Percentiles rank a stretch among this genome's conserved stretches.
phyloP scores from a whole-genome alignment of 2,888 invertebrate genomes.

The Drosophila pegasa region DNA sequence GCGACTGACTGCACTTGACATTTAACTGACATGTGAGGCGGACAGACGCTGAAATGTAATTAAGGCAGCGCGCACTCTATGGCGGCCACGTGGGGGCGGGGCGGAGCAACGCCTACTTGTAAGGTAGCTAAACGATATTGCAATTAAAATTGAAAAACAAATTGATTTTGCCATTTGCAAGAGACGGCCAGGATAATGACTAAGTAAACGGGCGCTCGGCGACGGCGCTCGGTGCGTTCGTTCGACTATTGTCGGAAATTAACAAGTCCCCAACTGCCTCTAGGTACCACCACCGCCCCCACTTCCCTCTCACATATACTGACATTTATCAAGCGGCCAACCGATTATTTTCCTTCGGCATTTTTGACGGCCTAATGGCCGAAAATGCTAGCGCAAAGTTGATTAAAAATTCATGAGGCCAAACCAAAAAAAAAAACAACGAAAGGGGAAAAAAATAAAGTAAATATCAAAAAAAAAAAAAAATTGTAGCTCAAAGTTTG shows the following conservation, averaged over 20 bases:
- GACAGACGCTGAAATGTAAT: constrained; percentile 59
- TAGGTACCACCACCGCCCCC: not conserved
- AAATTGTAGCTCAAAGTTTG: constrained; percentile 29
- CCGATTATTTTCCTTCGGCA: constrained; percentile 44
- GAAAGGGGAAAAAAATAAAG: not conserved
- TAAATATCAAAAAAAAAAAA: constrained; percentile 6
- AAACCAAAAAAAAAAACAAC: constrained; percentile 14
- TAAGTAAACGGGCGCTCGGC: constrained; percentile 48
- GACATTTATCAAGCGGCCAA: constrained; percentile 62
- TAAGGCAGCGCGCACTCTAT: constrained; percentile 34
- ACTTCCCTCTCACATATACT: not conserved
- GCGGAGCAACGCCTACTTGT: constrained; percentile 37
- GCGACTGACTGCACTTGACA: constrained; percentile 64
- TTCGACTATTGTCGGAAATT: constrained; percentile 47
- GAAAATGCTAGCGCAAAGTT: constrained; percentile 46
- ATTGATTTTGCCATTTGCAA: constrained; percentile 72
- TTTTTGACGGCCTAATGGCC: constrained; percentile 65
- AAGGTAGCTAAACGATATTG: constrained; percentile 58
- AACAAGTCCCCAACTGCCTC: constrained; percentile 40
- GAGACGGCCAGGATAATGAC: constrained; percentile 53
- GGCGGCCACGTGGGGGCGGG: constrained; percentile 4
- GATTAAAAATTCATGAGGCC: constrained; percentile 68
- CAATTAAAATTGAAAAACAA: constrained; percentile 69
- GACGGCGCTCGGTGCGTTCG: not conserved
- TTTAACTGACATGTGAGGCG: constrained; percentile 65